Evolutionary conservation across 2,113 vertebrate genomes (phyloP).

Genomic region (Scomber colias): DNA sequence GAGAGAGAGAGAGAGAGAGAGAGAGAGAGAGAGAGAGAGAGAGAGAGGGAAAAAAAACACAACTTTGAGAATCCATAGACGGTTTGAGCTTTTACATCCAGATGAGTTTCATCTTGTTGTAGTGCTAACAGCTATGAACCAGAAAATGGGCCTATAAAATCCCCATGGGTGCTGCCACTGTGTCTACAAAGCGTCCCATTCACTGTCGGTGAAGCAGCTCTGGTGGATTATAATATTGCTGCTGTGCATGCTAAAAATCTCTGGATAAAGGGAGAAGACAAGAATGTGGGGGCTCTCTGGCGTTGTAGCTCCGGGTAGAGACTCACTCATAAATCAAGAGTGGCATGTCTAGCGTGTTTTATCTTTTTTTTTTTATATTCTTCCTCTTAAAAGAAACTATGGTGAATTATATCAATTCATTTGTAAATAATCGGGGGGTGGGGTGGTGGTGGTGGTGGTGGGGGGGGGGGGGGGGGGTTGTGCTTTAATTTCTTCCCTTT

Average conservation of each 20-base stretch:
- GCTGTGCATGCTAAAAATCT: conserved; percentile 64
- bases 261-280: conserved; percentile 25
- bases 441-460: too few species aligned
- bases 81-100: conserved; percentile 60
- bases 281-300: conserved; percentile 22
- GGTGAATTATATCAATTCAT: conserved; percentile 34
- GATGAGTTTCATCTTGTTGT: conserved; percentile 71
- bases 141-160: conserved; percentile 66
- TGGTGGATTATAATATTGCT: conserved; percentile 57
- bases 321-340: conserved; percentile 25
- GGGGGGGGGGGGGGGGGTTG: too few species aligned
- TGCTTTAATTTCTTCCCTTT: too few species aligned
- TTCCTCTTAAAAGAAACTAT: conserved; percentile 27
- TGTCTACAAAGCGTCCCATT: conserved; percentile 66
- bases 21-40: too few species aligned
- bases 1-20: too few species aligned
- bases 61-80: conserved; percentile 51
- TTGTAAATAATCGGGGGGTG: conserved; percentile 8
- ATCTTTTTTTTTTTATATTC: background rate
- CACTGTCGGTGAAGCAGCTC: conserved; percentile 55
- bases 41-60: background rate
- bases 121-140: conserved; percentile 64
- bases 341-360: background rate
- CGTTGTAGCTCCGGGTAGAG: conserved; percentile 12
- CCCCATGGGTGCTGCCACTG: conserved; percentile 52